phyloP scores from a whole-genome alignment of 2,888 invertebrate genomes.

The Nephrotoma appendiculata region DNA sequence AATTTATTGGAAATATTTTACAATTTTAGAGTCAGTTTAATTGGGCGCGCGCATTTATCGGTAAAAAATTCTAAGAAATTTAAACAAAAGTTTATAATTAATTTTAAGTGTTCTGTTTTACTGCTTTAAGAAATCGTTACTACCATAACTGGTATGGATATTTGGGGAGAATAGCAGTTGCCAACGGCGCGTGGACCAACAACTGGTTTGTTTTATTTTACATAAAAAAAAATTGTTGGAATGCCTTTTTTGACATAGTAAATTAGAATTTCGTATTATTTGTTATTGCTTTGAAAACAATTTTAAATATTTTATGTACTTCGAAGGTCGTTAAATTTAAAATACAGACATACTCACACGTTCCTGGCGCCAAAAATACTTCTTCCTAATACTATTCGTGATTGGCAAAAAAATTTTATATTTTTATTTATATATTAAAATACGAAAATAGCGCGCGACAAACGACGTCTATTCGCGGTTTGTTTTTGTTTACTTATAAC shows the following conservation, averaged over 20 bases:
- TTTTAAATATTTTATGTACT: background rate
- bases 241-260: background rate
- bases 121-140: background rate
- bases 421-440: background rate
- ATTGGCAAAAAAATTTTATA: background rate
- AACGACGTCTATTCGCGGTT: background rate
- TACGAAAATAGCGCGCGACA: background rate
- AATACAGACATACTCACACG: background rate
- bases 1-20: background rate
- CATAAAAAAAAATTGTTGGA: background rate
- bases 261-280: background rate
- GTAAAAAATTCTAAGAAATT: background rate
- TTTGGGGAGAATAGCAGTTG: background rate
- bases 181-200: background rate
- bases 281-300: background rate
- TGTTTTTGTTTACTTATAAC: background rate
- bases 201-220: background rate
- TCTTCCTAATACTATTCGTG: background rate
- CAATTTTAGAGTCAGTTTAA: background rate
- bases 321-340: background rate
- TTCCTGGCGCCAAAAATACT: background rate
- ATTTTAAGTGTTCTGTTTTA: background rate
- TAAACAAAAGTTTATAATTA: background rate
- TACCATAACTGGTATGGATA: background rate
- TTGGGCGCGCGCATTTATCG: background rate